Base-by-base conservation (phyloP, 1,140 invertebrate species). In the Cecropterus lyciades region DNA sequence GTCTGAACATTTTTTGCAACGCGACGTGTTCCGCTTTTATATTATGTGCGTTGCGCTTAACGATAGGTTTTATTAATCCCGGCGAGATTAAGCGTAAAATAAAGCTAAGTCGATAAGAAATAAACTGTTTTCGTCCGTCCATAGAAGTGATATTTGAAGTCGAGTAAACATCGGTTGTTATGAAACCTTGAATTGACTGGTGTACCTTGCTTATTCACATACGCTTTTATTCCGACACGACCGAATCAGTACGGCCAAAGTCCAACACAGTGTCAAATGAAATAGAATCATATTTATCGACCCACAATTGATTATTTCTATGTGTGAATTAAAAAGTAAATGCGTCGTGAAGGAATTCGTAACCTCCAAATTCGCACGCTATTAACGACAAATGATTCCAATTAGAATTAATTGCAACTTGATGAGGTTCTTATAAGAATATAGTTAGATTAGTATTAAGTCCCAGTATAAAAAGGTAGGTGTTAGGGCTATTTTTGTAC, bases 161-260 rank as follows among this genome's bases (percentile, higher is more conserved):
- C 9, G 27, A 59, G 48, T 59, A 59, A 59, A 45, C 27, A 17
- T 48, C 24, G 10, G 20, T 16, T 33, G 20, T 45, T 59, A 11
- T 17, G 43, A 59, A 59, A 59, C 43, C 56, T 60, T 60, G 56
- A 48, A 46, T 48, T 9, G 24, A 40, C 52, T 42, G 16, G 37
- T 56, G 40, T 48, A 59, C 55, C 43, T 33, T 48, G 45, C n/a
- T 60, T 33, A 37, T n/a, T n/a, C 15, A 46, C 14, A 48, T 46
- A 59, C 43, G 27, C 24, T 48, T 60, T 60, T 57, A 57, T 57
- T 37, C 43, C 43, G 45, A 60, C 57, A 46, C 24, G 30, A 20
- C 45, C 46, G 15, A 33, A 20, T 40, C 14, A 51, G 16, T 37
- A 46, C 16, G 46, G 14, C 13, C 57, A 62, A 62, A 62, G 57